Conservation (phyloP, 1,140 invertebrate species). For the Dreissena polymorpha region DNA sequence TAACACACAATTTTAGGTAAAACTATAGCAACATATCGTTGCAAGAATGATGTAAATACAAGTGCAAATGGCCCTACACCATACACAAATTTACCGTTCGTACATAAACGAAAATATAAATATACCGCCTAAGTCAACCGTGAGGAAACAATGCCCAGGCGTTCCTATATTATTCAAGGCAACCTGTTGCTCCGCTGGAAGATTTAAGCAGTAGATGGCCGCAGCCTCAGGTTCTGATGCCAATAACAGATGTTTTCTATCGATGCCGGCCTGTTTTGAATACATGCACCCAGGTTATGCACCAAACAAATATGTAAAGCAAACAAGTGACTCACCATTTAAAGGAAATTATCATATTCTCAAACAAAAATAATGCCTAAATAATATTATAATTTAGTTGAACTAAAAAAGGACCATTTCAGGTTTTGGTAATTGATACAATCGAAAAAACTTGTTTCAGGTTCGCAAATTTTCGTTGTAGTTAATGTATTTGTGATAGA, state of each 20-base stretch:
- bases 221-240: constrained; percentile 44
- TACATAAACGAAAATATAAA: background rate
- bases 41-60: too few species aligned
- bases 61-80: too few species aligned
- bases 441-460: too few species aligned
- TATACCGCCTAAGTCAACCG: constrained; percentile 37
- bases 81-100: too few species aligned
- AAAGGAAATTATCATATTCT: background rate
- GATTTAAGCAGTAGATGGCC: constrained; percentile 27
- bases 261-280: constrained; percentile 22
- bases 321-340: too few species aligned
- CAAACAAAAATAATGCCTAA: background rate
- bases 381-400: background rate
- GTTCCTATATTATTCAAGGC: constrained; percentile 7
- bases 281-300: too few species aligned
- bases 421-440: too few species aligned
- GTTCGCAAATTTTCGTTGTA: too few species aligned
- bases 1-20: too few species aligned
- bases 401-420: too few species aligned
- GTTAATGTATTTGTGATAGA: too few species aligned
- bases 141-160: constrained; percentile 27
- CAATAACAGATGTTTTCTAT: constrained; percentile 11
- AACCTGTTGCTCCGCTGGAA: constrained; percentile 1
- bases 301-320: background rate
- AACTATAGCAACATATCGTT: too few species aligned